These are phyloP conservation scores for Drosophila azteca DNA, from an alignment of 1,140 invertebrate genomes.

Conservation along the genomic window DNA sequence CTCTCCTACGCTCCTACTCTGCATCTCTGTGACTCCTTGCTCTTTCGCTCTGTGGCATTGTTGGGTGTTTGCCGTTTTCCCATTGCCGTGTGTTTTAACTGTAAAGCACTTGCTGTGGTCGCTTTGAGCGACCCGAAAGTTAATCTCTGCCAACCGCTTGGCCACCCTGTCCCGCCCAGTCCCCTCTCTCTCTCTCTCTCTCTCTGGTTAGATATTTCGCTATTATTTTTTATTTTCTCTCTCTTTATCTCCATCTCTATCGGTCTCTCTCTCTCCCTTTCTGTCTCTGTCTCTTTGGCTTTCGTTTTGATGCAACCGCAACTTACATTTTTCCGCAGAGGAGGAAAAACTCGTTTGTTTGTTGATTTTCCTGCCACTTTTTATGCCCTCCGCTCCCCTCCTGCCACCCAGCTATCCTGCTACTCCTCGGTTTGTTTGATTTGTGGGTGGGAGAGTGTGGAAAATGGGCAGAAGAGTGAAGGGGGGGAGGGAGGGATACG, in stretches of 20 bases:
- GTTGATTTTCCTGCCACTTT: constrained; percentile 71
- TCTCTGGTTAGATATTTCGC: constrained; percentile 71
- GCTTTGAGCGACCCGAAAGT: constrained; percentile 81
- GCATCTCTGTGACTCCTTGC: neutral
- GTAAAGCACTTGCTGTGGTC: constrained; percentile 80
- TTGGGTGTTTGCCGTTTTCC: constrained; percentile 11
- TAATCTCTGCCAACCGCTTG: constrained; percentile 79
- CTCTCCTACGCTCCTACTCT: constrained; percentile 19
- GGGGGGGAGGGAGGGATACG: constrained; percentile 22
- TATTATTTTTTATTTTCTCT: constrained; percentile 36
- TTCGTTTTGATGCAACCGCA: constrained; percentile 57
- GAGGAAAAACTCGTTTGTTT: constrained; percentile 66
- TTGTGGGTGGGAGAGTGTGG: constrained; percentile 41
- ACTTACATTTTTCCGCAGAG: constrained; percentile 73
- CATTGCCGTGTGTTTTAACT: constrained; percentile 66
- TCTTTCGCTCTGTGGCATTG: neutral
- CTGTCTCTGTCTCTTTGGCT: constrained; percentile 2
- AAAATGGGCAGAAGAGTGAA: constrained; percentile 5
- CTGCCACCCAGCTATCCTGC: neutral
- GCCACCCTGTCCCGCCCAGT: constrained; percentile 16
- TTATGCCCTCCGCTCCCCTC: constrained; percentile 42
- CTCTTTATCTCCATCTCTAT: neutral
- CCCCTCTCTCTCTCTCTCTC: neutral
- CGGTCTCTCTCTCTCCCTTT: constrained; percentile 7
- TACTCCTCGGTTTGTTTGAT: constrained; percentile 23